Base-by-base conservation (phyloP, 1,140 invertebrate species). In the Atta colombica region DNA sequence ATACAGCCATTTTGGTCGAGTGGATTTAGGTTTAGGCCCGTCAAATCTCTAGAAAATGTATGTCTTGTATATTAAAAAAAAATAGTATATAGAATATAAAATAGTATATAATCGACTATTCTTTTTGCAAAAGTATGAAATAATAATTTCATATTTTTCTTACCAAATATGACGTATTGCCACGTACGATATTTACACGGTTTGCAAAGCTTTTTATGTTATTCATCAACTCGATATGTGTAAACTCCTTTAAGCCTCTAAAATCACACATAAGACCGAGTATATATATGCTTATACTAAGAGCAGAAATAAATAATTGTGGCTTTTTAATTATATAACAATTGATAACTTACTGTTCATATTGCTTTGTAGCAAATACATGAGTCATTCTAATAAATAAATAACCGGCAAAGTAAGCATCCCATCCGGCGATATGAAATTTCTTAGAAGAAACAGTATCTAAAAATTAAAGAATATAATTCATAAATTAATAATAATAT, bases 351-450 rank as follows among this genome's bases (percentile, higher is more conserved):
- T 90, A 95, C 94, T 65, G 45, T 85, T 87, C 90, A 69, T 78
- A 87, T 35, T 88, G 91, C 25, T 94, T 92, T 25, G 93, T 84
- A 31, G 95, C 93, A 75, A 95, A 93, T 35, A 96, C 77, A 92
- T 96, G 95, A 78, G 95, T 95, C 87, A 97, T 91, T 91, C 95
- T 95, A 53, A 97, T 93, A 92, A 97, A 97, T 95, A 97, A 95
- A 89, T 94, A 97, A 92, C 97, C 97, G 87, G 97, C 96, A 90
- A 96, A 97, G 93, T 96, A 98, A 0, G 97, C 96, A 94, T 98
- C 98, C 96, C 96, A 98, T 0, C 97, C 97, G 18, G 98, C 97
- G 92, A 97, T 96, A 91, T 98, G 98, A 88, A 96, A 97, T 61
- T 31, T 84, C 7, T 16, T n/a, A 16, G 39, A 51, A 16, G 92